phyloP scores from a whole-genome alignment of 1,140 invertebrate genomes.

The Bombus vancouverensis region DNA sequence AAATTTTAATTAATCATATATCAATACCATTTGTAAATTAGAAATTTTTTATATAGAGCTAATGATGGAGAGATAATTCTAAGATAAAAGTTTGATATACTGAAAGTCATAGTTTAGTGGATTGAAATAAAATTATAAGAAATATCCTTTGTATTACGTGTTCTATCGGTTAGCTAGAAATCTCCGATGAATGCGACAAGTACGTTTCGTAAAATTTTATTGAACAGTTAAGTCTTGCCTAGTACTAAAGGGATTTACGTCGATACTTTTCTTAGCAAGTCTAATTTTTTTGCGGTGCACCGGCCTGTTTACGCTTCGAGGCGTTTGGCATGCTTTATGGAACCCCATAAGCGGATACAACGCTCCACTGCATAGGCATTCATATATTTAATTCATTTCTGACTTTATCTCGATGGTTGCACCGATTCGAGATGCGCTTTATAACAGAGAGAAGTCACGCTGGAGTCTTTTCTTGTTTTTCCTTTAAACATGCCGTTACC shows the following conservation, averaged over 20 bases:
- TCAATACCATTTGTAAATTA: too few relatives aligned
- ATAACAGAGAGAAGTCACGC: slow-evolving; percentile 22
- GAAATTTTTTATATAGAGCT: too few relatives aligned
- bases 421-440: slow-evolving; percentile 10
- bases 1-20: not conserved
- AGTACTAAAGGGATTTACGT: not conserved
- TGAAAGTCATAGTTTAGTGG: not conserved
- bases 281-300: slow-evolving; percentile 23
- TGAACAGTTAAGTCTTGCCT: not conserved
- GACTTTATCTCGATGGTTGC: slow-evolving; percentile 38
- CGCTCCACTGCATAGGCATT: slow-evolving; percentile 57
- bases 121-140: slow-evolving; percentile 17
- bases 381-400: slow-evolving; percentile 64
- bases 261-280: slow-evolving; percentile 17
- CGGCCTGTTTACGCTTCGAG: slow-evolving; percentile 51
- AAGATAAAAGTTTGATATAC: not conserved
- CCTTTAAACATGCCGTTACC: slow-evolving; percentile 18
- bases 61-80: too few relatives aligned
- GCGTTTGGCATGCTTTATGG: slow-evolving; percentile 57
- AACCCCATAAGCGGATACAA: slow-evolving; percentile 61
- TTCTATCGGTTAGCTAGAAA: not conserved
- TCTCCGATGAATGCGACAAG: slow-evolving; percentile 21
- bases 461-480: slow-evolving; percentile 1
- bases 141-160: slow-evolving; percentile 31
- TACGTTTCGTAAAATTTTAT: slow-evolving; percentile 14